Base-by-base conservation (phyloP, 2,888 invertebrate genomes). In the Spicauda simplicius region DNA sequence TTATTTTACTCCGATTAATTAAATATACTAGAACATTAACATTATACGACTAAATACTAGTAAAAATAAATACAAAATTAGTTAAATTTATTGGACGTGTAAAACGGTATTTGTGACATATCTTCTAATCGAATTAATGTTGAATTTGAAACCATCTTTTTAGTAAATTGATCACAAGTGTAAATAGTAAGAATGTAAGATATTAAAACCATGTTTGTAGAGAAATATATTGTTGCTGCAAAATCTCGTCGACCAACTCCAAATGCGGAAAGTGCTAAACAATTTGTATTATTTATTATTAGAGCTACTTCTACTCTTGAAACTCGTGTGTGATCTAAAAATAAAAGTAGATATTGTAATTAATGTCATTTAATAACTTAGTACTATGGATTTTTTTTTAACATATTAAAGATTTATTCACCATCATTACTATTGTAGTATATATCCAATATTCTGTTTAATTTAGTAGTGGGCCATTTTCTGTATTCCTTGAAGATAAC, bases 391-490 rank as follows among this genome's bases (percentile, higher is more conserved):
- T 4, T 25, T 4, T 25, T 48, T 48, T 12, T 6, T 16, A 14
- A 14, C 1, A 41, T 41, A 41, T 48, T 14, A n/a, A 1, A 0
- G 16, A 16, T 2, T 2, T 71, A 81, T 86, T 83, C 77, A 91
- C 91, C 73, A 33, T 79, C 71, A 19, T 69, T 54, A 70, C 84
- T 81, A 72, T 77, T 82, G 70, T 84, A 91, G 72, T 84, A 85
- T 69, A 92, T 85, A 71, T 91, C 90, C 41, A 91, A 77, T 56
- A 92, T 77, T 68, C 90, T 78, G 68, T 90, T 87, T 30, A 84
- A 70, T 66, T 73, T 73, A 1, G 84, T 74, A 45, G 73, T 73
- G 2, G 78, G 78, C 88, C 88, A 91, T 60, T 86, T 72, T 77
- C 81, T 83, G 71, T 84, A 78, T 68, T 91, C 88, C 4, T 70